These are phyloP conservation scores for Thereva unica DNA, from an alignment of 2,888 invertebrate genomes.

Conservation along the genomic window DNA sequence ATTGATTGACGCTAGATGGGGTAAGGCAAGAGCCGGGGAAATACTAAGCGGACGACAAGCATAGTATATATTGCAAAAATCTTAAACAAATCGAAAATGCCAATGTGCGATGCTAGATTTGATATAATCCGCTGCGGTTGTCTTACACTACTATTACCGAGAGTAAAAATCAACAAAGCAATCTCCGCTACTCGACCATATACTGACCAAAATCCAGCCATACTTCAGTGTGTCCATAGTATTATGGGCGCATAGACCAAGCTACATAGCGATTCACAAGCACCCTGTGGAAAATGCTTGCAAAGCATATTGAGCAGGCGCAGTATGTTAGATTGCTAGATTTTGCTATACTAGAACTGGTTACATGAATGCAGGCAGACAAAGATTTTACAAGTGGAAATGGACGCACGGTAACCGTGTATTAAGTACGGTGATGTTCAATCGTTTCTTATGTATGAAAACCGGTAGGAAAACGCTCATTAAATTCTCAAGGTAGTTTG, in stretches of 20 bases:
- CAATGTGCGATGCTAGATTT: too few species aligned
- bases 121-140: too few species aligned
- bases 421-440: conserved; percentile 2
- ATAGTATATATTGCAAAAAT: background rate
- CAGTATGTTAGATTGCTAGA: conserved; percentile 1
- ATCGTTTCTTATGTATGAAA: conserved; percentile 8
- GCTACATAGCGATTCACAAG: background rate
- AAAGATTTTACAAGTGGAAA: background rate
- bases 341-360: conserved; percentile 29
- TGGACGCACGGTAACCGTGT: background rate
- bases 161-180: too few species aligned
- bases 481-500: conserved; percentile 36
- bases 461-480: conserved; percentile 36
- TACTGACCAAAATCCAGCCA: too few species aligned
- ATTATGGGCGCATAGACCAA: background rate
- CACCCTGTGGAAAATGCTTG: conserved; percentile 19
- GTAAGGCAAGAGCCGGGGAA: background rate
- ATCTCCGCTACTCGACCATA: too few species aligned
- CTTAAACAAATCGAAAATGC: too few species aligned
- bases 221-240: too few species aligned
- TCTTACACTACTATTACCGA: too few species aligned
- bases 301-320: background rate
- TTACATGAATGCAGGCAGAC: conserved; percentile 10
- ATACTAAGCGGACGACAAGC: background rate
- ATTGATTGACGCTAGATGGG: background rate